phyloP scores from a whole-genome alignment of 2,113 vertebrate species.

The Hemiscyllium ocellatum region DNA sequence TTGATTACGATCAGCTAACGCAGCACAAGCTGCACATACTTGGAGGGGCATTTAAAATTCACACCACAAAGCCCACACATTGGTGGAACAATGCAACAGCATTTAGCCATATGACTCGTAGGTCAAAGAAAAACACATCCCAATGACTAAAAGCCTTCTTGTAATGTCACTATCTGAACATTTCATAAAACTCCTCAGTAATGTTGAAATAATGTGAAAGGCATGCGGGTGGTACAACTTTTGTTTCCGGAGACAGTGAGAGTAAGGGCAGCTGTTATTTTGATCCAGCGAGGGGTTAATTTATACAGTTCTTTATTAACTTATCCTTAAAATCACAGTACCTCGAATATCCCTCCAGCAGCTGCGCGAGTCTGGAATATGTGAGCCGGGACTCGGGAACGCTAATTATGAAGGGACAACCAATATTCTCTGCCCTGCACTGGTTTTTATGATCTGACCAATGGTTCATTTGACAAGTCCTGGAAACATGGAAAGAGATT shows the following conservation, averaged over 20 bases:
- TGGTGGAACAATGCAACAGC: background rate
- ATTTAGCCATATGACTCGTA: background rate
- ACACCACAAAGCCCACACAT: background rate
- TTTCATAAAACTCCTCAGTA: background rate
- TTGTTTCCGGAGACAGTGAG: background rate
- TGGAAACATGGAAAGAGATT: conserved; percentile 46
- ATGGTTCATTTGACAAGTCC: conserved; percentile 84
- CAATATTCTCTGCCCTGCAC: conserved; percentile 86
- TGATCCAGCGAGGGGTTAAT: background rate
- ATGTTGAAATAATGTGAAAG: conserved; percentile 21
- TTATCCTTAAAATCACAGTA: conserved; percentile 47
- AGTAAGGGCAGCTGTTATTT: background rate
- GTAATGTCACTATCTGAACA: background rate
- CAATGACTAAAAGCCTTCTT: background rate
- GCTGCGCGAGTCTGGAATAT: conserved; percentile 75
- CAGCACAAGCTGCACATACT: background rate
- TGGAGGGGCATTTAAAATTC: background rate
- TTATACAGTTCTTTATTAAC: background rate
- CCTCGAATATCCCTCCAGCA: conserved; percentile 89
- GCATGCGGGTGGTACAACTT: background rate
- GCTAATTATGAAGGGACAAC: conserved; percentile 87
- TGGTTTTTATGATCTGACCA: conserved; percentile 83
- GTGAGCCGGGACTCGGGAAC: conserved; percentile 86
- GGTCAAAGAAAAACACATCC: conserved; percentile 2
- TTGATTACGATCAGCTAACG: background rate